Base-by-base conservation (phyloP, 2,888 invertebrate species). In the Schrankia costaestrigalis region DNA sequence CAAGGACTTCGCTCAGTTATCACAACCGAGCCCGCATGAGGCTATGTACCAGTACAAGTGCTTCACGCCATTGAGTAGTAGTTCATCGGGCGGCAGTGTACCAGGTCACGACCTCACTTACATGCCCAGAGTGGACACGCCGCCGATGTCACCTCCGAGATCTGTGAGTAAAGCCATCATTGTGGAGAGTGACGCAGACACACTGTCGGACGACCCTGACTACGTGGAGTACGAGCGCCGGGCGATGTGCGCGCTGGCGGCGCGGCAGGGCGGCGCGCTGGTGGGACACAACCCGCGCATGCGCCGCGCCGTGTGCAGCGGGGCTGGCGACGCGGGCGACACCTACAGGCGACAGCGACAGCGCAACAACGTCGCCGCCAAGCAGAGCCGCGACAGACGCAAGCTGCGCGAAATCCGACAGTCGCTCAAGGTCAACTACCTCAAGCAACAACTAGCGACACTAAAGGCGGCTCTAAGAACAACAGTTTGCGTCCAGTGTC, bases 311-410 rank as follows among this genome's bases (percentile, higher is more conserved):
- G 74, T 77, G 0, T 56, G 59, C 23, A 71, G 72, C 1, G 28
- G 26, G 2, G 74, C 47, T 15, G 59, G 65, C 22, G 67, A 78
- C 29, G 61, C 51, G 0, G 94, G 97, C 68, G 94, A 94, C 2
- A 92, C 94, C 0, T 98, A 98, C 70, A 93, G 94, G 86, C 97
- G 95, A 58, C 91, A 97, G 35, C 85, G 98, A 6, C 91, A 94
- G 48, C 95, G 96, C 68, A 98, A 98, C 75, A 98, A 98, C 72
- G 95, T 94, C 46, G 98, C 98, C 0, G 98, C 98, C 0, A 98
- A 98, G 77, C 90, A 97, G 54, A 97, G 97, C 0, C 89, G 98
- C 2, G 98, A 98, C 63, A 92, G 96, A 0, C 89, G 98, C 38
- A 90, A 97, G 55, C 92, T 94, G 24, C 95, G 97, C 59, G 98